Base-by-base conservation (phyloP, 2,113 vertebrate species). In the Pterocles burchelli region DNA sequence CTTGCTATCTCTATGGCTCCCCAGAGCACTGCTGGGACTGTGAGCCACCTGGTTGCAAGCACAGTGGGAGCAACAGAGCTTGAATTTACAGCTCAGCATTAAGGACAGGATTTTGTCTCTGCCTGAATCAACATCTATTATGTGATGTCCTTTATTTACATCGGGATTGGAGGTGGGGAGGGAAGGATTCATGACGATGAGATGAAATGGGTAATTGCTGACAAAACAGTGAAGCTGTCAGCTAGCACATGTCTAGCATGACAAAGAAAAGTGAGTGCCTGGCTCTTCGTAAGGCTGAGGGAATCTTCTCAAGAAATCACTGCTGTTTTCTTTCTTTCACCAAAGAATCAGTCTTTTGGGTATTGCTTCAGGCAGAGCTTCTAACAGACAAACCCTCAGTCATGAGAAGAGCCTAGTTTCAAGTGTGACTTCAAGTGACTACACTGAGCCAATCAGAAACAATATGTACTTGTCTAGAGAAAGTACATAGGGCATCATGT, bases 1-100 rank as follows among this genome's bases (percentile, higher is more conserved):
- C 29, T 17, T 21, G 0, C 19, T 13, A 29, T 4, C 11, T 26
- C 51, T 33, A 5, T 0, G 1, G 22, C 33, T 73, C 17, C 34
- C 41, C 41, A 18, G 65, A 12, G 36, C 1, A 1, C 17, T 77
- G 24, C 46, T 88, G 51, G 13, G 33, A 13, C 61, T 21, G 15
- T 0, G 7, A 57, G 11, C 26, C 0, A 4, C 36, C 48, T 66
- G 51, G 26, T 22, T 85, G 57, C 66, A 75, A 77, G 61, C 36
- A 45, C 48, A 48, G 19, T 20, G 73, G 25, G 31, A 71, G 29
- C 8, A 57, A 7, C 46, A 57, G 57, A 62, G n/a, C 52, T 48
- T 38, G 57, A 68, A 58, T 45, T 38, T 38, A 33, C 66, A 85
- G 49, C 38, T 71, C 48, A 49, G 1, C 24, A 4, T 14, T 17